phyloP scores from a whole-genome alignment of 2,888 invertebrate species.

The Sphaerophoria taeniata region DNA sequence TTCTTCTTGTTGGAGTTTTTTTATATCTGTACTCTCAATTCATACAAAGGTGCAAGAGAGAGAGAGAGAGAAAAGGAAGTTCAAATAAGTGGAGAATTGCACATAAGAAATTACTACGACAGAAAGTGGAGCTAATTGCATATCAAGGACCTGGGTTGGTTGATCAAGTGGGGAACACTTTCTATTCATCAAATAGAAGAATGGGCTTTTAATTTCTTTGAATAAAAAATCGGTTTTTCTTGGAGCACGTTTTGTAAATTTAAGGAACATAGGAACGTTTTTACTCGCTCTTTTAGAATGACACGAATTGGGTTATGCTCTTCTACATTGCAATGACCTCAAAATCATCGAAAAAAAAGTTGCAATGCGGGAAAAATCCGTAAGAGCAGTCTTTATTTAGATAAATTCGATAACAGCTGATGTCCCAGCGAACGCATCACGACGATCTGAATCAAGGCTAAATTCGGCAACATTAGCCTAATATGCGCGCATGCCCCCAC shows the following conservation, averaged over 20 bases:
- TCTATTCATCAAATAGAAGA: neutral
- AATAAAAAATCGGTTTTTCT: neutral
- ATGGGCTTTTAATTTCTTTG: neutral
- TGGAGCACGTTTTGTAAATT: neutral
- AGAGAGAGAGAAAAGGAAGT: conserved; percentile 3
- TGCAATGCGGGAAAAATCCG: no score
- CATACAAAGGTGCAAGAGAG: neutral
- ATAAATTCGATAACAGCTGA: no score
- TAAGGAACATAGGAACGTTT: no score
- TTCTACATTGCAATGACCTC: no score
- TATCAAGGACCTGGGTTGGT: conserved; percentile 15
- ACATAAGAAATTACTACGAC: conserved; percentile 5
- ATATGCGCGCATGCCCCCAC: no score
- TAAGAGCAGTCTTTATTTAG: no score
- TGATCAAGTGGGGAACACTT: conserved; percentile 13
- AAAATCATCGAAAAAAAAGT: no score
- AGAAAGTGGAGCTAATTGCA: conserved; percentile 47
- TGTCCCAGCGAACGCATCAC: no score
- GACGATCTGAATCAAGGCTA: no score
- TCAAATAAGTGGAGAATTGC: conserved; percentile 20
- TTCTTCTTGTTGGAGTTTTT: conserved; percentile 1
- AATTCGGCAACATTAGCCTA: no score
- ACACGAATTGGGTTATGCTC: no score
- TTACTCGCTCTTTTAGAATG: no score
- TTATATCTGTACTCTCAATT: neutral